A percentile compares a stretch with the other conserved stretches of the same genome.
Evolutionary conservation across 2,888 invertebrate genomes (phyloP).

Genomic region (Apamea epomidion): DNA sequence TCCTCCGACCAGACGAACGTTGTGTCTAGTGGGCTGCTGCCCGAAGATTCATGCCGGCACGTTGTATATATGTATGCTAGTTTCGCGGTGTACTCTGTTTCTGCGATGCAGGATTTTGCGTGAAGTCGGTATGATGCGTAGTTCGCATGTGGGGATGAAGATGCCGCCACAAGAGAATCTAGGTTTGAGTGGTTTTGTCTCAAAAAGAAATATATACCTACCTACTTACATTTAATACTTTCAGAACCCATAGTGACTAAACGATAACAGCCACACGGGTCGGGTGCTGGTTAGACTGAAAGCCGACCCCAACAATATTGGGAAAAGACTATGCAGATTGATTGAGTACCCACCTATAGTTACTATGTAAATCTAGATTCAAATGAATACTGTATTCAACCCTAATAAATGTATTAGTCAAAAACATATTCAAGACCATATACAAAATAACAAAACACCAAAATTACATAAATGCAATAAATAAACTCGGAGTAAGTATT

Average conservation of each 20-base stretch:
- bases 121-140: no score
- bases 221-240: background rate
- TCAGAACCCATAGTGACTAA: background rate
- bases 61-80: background rate
- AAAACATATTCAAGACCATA: background rate
- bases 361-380: background rate
- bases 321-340: no score
- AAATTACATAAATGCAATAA: constrained; percentile 12
- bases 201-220: background rate
- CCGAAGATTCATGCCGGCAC: background rate
- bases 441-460: background rate
- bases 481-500: constrained; percentile 23
- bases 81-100: background rate
- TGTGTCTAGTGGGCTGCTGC: background rate
- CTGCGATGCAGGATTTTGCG: no score
- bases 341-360: background rate
- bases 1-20: background rate
- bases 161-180: background rate
- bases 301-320: no score
- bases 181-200: background rate
- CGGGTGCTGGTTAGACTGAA: no score
- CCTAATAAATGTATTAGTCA: background rate
- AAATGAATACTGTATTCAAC: background rate
- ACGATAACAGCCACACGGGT: background rate
- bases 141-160: background rate